Evolutionary conservation across 2,113 vertebrate genomes (phyloP), one percentile per base, ranked within the genome.

Genomic region (Pluvialis apricaria): DNA sequence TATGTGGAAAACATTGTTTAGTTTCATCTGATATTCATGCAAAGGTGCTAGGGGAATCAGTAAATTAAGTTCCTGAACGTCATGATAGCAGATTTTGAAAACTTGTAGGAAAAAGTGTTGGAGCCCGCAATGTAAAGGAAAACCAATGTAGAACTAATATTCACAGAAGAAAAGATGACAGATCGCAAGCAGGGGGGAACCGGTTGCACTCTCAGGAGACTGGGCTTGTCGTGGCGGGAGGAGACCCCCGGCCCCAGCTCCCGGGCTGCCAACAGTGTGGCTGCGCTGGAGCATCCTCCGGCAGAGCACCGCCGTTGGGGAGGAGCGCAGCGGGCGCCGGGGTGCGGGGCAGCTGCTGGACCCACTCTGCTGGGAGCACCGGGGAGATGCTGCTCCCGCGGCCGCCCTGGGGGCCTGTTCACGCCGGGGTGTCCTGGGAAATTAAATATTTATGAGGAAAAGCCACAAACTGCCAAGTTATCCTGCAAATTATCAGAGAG

Each of bases 381-480:
- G 61, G 40, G 44, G 29, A 51, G 15, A 34, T 18, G 18, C 1
- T 38, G 36, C 22, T 24, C 19, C 3, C 2, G 1, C 69, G 88
- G 79, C 92, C 51, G 24, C 93, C 82, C 62, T 28, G 76, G 92
- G 69, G 86, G 47, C 73, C 89, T 1, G 3, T 42, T 84, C 91
- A 22, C 68, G 18, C 82, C 17, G 1, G 82, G 36, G 55, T 64
- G 96, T 94, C 69, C 87, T 38, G 73, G 84, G 44, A 44, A 90
- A 87, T 96, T 96, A 96, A 96, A 97, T 96, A 98, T 97, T 97
- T 96, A 97, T 97, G 96, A 97, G 92, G 90, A 61, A 88, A 96
- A 97, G 86, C 82, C 84, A 81, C 28, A 70, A 96, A 95, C 82
- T 96, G 69, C 73, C 58, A 81, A 90, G 85, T 89, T 97, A 94